Percentiles rank a stretch among this genome's conserved stretches.
Conservation (phyloP, 2,888 invertebrate genomes). For the Pemphredon lugubris region DNA sequence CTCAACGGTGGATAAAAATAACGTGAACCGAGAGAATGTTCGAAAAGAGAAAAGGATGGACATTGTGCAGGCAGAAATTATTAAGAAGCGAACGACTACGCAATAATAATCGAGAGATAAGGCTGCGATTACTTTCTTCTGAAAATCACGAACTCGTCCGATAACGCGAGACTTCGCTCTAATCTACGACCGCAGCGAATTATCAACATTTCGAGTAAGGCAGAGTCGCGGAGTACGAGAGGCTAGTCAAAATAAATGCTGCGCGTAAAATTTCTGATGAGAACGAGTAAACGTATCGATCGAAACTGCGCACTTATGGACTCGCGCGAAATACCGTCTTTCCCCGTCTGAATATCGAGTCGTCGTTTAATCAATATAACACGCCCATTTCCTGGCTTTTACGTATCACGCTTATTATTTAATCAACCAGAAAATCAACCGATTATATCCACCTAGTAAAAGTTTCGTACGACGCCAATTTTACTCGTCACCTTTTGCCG, state of each 20-base stretch:
- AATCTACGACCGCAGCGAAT: slow-evolving; percentile 24
- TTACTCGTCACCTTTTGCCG: slow-evolving; percentile 42
- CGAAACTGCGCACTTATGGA: too few species aligned
- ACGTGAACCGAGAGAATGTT: too few species aligned
- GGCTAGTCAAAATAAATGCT: too few species aligned
- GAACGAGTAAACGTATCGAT: neutral
- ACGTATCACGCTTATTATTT: neutral
- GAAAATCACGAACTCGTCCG: slow-evolving; percentile 23
- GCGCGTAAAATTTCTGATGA: too few species aligned
- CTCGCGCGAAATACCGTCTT: too few species aligned
- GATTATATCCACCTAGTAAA: slow-evolving; percentile 37
- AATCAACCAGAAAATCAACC: slow-evolving; percentile 10
- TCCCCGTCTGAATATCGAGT: too few species aligned
- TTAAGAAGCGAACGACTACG: slow-evolving; percentile 8
- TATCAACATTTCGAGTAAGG: slow-evolving; percentile 6
- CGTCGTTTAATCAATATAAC: slow-evolving; percentile 2
- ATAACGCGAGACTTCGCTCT: slow-evolving; percentile 14
- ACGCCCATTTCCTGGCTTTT: slow-evolving; percentile 14
- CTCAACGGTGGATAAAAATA: too few species aligned
- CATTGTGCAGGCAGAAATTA: neutral
- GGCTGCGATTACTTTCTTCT: slow-evolving; percentile 34
- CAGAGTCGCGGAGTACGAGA: too few species aligned
- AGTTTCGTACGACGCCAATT: slow-evolving; percentile 39
- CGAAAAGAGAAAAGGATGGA: too few species aligned
- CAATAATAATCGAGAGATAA: slow-evolving; percentile 28